phyloP scores from a whole-genome alignment of 1,140 invertebrate species.

The Atta colombica region DNA sequence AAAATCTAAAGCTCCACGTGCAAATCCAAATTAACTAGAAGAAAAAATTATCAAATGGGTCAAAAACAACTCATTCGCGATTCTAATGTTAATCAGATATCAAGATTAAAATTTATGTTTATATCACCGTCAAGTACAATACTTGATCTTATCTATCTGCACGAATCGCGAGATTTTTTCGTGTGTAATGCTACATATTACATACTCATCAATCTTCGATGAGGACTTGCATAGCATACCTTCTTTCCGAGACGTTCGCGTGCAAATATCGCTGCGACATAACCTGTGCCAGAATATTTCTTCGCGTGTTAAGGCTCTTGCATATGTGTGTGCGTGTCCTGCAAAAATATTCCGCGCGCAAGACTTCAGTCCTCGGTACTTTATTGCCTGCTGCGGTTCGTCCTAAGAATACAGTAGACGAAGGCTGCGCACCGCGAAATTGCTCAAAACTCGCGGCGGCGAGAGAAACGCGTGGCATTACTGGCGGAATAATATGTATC shows the following conservation, averaged over 20 bases:
- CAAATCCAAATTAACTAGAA: too few relatives aligned
- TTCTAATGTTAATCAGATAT: neutral
- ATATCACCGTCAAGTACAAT: neutral
- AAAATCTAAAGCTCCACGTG: too few relatives aligned
- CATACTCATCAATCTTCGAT: slow-evolving; percentile 15
- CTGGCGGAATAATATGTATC: slow-evolving; percentile 37
- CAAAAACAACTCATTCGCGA: too few relatives aligned
- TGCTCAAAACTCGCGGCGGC: slow-evolving; percentile 38
- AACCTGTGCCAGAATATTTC: slow-evolving; percentile 25
- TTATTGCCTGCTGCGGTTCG: slow-evolving; percentile 50
- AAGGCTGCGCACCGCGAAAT: slow-evolving; percentile 40
- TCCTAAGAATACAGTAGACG: slow-evolving; percentile 50
- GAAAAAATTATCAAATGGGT: too few relatives aligned
- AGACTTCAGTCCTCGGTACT: slow-evolving; percentile 17
- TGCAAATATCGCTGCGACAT: slow-evolving; percentile 54
- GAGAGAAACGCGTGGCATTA: slow-evolving; percentile 50
- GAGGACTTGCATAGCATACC: neutral
- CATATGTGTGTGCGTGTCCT: slow-evolving; percentile 24
- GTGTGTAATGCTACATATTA: neutral
- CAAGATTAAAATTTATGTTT: neutral
- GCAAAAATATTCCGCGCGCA: slow-evolving; percentile 60
- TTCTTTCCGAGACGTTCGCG: slow-evolving; percentile 16
- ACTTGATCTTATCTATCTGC: neutral
- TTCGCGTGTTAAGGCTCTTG: slow-evolving; percentile 41
- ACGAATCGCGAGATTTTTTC: neutral